These are phyloP conservation scores for Cardinalis cardinalis DNA, from an alignment of 2,113 vertebrate genomes.

Conservation along the genomic window DNA sequence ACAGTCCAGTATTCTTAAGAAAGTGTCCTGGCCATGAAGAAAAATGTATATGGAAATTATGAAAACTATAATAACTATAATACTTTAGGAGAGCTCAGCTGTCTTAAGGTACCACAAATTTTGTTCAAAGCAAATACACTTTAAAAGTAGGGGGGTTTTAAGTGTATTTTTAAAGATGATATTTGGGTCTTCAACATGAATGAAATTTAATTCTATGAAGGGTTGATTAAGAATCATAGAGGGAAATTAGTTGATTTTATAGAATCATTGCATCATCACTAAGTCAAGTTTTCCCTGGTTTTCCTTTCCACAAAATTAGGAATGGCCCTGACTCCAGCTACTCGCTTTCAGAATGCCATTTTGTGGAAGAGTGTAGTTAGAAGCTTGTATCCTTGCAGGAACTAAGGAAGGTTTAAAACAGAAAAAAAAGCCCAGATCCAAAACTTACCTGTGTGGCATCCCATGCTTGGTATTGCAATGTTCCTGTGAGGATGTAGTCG, in stretches of 20 bases:
- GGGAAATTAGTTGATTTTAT: not conserved
- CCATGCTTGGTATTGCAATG: conserved; percentile 89
- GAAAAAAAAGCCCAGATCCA: not conserved
- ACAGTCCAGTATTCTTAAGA: not conserved
- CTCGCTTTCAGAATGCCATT: not conserved
- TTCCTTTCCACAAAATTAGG: not conserved
- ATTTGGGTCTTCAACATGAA: not conserved
- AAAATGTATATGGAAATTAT: not conserved
- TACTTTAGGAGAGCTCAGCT: not conserved
- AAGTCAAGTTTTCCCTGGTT: not conserved
- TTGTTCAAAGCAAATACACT: not conserved
- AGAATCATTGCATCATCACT: not conserved
- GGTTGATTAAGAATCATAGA: not conserved
- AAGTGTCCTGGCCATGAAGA: not conserved
- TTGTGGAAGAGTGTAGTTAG: not conserved
- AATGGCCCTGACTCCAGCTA: not conserved
- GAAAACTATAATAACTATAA: not conserved
- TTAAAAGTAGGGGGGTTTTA: not conserved
- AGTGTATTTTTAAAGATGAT: not conserved
- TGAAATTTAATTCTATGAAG: not conserved
- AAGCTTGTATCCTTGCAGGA: not conserved
- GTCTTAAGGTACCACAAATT: not conserved
- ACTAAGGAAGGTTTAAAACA: not conserved
- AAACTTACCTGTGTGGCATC: conserved; percentile 79
- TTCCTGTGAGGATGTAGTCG: conserved; percentile 84